Percentiles rank a stretch among this genome's conserved stretches.
Evolutionary conservation across 2,113 vertebrate species (phyloP).

Genomic region (Poecilia latipinna): DNA sequence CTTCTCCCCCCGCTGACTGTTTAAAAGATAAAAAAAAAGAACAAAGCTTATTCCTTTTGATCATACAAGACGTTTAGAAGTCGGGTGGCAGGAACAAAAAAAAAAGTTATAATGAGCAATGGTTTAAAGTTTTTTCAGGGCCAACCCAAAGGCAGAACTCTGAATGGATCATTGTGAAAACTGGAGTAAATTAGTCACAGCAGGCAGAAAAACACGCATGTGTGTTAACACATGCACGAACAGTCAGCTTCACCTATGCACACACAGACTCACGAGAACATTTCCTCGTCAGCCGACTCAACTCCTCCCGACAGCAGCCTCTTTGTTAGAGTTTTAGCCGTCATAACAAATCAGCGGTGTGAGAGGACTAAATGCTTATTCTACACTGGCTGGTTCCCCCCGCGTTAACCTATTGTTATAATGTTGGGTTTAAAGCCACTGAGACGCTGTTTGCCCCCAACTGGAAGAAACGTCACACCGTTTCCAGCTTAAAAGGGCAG

Average conservation of each 20-base stretch:
- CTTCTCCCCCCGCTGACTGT: constrained; percentile 20
- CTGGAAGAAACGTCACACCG: not conserved
- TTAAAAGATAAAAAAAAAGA: constrained; percentile 15
- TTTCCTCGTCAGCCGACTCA: constrained; percentile 45
- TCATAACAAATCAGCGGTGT: constrained; percentile 61
- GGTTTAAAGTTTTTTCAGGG: constrained; percentile 32
- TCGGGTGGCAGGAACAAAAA: not conserved
- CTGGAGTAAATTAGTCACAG: constrained; percentile 57
- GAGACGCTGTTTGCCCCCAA: constrained; percentile 40
- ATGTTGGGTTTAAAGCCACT: constrained; percentile 53
- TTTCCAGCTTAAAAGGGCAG: not conserved
- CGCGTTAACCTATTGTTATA: constrained; percentile 63
- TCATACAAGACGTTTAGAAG: constrained; percentile 11
- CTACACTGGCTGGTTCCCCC: constrained; percentile 45
- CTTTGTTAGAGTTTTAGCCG: constrained; percentile 60
- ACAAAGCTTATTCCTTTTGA: constrained; percentile 17
- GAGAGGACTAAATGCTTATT: constrained; percentile 71
- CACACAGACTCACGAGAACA: constrained; percentile 10
- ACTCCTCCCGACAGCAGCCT: constrained; percentile 46
- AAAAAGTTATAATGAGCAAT: constrained; percentile 27
- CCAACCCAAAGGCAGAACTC: constrained; percentile 31
- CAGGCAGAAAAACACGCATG: constrained; percentile 17
- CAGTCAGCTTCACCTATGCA: constrained; percentile 5
- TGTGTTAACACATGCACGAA: constrained; percentile 8
- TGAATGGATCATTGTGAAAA: constrained; percentile 37